Evolutionary conservation across 1,140 invertebrate species (phyloP).

Genomic region (Lerema accius): DNA sequence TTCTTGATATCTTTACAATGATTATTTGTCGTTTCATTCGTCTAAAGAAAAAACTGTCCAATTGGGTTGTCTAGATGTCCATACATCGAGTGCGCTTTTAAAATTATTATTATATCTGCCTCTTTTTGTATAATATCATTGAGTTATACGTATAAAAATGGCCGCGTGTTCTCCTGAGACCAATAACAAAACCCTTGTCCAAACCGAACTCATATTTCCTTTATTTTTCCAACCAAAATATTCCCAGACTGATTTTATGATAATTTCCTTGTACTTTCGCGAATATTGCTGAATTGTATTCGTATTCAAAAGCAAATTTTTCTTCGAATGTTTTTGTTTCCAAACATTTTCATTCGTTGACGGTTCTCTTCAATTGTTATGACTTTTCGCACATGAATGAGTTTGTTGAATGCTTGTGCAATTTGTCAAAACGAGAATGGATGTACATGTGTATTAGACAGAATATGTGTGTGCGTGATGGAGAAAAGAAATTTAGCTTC

Average conservation of each 20-base stretch:
- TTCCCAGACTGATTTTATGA: slow-evolving; percentile 22
- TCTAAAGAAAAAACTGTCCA: too few relatives aligned
- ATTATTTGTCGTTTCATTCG: too few relatives aligned
- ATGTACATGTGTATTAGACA: too few relatives aligned
- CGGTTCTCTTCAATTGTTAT: slow-evolving; percentile 17
- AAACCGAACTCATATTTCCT: slow-evolving; percentile 17
- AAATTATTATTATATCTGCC: too few relatives aligned
- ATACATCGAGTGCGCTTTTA: too few relatives aligned
- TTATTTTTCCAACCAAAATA: slow-evolving; percentile 28
- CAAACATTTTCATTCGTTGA: slow-evolving; percentile 4
- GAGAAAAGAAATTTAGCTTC: too few relatives aligned
- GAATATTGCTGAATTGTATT: background rate
- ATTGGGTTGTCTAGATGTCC: too few relatives aligned
- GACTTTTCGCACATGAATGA: slow-evolving; percentile 20
- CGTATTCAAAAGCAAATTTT: slow-evolving; percentile 5
- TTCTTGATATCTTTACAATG: too few relatives aligned
- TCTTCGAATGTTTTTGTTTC: slow-evolving; percentile 5
- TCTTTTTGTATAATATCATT: slow-evolving; percentile 19
- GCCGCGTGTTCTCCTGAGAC: slow-evolving; percentile 10
- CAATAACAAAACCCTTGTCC: slow-evolving; percentile 24
- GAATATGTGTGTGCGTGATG: too few relatives aligned
- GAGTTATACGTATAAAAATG: slow-evolving; percentile 27
- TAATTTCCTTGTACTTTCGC: slow-evolving; percentile 10
- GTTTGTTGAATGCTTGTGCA: background rate
- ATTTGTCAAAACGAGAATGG: slow-evolving; percentile 14